Percentiles rank a stretch among this genome's conserved stretches.
Conservation (phyloP, 2,797 vertebrate species). For the Graptemys geographica region DNA sequence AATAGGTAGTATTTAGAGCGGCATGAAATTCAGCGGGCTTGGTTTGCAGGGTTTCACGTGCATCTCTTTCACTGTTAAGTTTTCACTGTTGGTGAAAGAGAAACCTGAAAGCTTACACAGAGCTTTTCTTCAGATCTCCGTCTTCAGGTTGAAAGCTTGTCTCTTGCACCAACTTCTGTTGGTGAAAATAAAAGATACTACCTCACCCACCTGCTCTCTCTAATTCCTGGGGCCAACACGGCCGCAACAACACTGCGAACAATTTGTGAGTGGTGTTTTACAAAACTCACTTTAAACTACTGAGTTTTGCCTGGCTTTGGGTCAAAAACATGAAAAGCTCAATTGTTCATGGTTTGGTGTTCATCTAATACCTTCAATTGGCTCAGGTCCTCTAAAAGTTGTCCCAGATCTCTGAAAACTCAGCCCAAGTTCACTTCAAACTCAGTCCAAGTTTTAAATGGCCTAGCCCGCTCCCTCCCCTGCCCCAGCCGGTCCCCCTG, state of each 20-base stretch:
- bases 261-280: background rate
- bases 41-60: background rate
- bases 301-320: background rate
- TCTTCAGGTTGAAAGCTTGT: background rate
- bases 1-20: background rate
- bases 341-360: background rate
- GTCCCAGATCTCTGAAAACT: background rate
- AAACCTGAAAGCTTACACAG: background rate
- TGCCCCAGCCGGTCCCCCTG: too few relatives aligned
- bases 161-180: background rate
- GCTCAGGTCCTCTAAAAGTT: accelerated
- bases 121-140: background rate
- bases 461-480: background rate
- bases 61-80: background rate
- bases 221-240: background rate
- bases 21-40: accelerated
- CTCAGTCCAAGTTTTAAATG: background rate
- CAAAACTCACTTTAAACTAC: background rate
- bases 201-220: background rate
- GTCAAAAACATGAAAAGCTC: background rate
- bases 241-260: background rate
- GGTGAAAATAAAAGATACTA: background rate
- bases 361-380: background rate
- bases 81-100: background rate
- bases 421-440: background rate